Conservation (phyloP, 1,140 invertebrate species). For the Oreohelix idahoensis region DNA sequence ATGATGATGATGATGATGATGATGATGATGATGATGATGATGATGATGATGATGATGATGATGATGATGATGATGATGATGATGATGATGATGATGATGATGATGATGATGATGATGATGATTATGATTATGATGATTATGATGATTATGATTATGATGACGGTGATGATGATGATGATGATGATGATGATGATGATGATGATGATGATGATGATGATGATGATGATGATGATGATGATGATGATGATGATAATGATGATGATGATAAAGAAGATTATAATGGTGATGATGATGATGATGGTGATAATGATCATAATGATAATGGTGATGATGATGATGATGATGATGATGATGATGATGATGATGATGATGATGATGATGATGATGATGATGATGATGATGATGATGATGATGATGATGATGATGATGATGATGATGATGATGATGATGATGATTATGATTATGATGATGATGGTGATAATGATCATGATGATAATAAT, state of each 20-base stretch:
- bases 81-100: constrained; percentile 13
- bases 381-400: constrained; percentile 9
- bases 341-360: neutral
- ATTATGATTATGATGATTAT: neutral
- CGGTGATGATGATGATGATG: neutral
- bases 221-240: neutral
- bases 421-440: neutral
- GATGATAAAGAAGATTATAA: neutral
- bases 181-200: neutral
- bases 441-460: neutral
- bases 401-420: constrained; percentile 4
- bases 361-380: constrained; percentile 6
- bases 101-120: neutral
- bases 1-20: neutral
- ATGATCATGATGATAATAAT: neutral
- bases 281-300: neutral
- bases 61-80: neutral
- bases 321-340: neutral
- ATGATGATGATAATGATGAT: neutral
- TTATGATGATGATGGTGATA: neutral
- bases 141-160: neutral
- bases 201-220: neutral
- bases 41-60: neutral
- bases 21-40: constrained; percentile 3
- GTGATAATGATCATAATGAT: neutral